Evolutionary conservation across 2,113 vertebrate genomes (phyloP), one percentile per base, ranked within the genome.

Genomic region (Amblyornis subalaris): DNA sequence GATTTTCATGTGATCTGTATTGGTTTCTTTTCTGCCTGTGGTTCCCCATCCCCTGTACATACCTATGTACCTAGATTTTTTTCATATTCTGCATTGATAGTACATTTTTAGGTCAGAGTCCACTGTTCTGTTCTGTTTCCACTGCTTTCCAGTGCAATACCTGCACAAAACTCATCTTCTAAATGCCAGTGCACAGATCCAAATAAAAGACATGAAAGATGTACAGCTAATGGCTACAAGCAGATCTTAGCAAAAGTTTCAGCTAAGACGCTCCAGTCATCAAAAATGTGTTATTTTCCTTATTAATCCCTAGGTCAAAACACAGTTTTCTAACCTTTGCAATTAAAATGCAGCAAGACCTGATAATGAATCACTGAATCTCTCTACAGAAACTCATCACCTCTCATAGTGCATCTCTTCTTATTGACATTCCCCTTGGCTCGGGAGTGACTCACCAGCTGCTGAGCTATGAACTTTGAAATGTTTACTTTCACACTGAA

Each of bases 401-500:
- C 54, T 78, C 62, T 96, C 91, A 72, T 28, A 57, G 62, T 76
- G 62, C 73, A 73, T 66, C 70, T 88, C 70, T 81, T 90, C 75
- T 81, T 92, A 78, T 79, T 94, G 89, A 88, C 74, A 78, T 91
- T 96, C 89, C 79, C 81, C 50, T 93, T 91, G 95, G 66, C 77
- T 92, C 24, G 0, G 42, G 87, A 88, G 73, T 95, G 95, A 96
- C 84, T 96, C 93, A 94, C 84, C 84, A 92, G 89, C 91, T 94
- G 66, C 89, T 85, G 77, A 95, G 87, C 91, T 91, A 72, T 90
- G 95, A 95, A 94, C 90, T 86, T 93, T 78, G 84, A 94, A 89
- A 90, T 88, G 84, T 96, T 96, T 94, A 50, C 62, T 88, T 91
- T 88, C 85, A 73, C 70, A 69, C 48, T 29, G 42, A 62, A 61